These are phyloP conservation scores for Choloepus hoffmanni DNA, from an alignment of 2,113 vertebrate species.

Conservation along the genomic window DNA sequence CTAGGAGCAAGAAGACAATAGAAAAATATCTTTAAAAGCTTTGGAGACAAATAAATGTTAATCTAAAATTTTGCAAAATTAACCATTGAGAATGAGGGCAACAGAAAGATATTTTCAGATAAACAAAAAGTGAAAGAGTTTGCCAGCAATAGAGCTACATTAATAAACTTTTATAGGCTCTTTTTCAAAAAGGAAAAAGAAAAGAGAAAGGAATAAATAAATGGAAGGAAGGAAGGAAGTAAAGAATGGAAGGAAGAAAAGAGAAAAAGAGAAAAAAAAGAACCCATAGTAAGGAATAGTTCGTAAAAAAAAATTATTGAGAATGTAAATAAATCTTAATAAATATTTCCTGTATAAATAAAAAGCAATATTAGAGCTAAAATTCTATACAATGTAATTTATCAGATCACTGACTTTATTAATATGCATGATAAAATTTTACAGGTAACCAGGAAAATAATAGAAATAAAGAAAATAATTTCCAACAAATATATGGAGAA, in stretches of 20 bases:
- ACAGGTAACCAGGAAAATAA: not conserved
- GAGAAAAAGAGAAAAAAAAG: not conserved
- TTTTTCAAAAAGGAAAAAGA: not conserved
- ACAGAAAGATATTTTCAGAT: not conserved
- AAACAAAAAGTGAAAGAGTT: not conserved
- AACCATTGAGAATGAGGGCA: not conserved
- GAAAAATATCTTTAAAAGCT: not conserved
- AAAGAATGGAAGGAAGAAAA: not conserved
- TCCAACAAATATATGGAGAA: not conserved
- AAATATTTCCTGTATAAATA: too few relatives aligned
- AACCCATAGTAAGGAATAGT: not conserved
- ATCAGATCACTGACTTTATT: too few relatives aligned
- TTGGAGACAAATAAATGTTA: not conserved
- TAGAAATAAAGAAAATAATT: not conserved
- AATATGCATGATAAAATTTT: not conserved
- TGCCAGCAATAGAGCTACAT: not conserved
- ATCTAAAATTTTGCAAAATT: not conserved
- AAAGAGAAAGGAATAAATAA: too few relatives aligned
- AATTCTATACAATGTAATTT: not conserved
- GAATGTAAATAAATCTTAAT: too few relatives aligned
- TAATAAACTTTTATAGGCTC: not conserved
- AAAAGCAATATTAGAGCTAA: not conserved
- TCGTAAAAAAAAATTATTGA: too few relatives aligned
- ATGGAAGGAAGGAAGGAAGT: not conserved
- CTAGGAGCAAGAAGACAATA: not conserved